phyloP scores from a whole-genome alignment of 1,140 invertebrate species.

The Harlomillsia oculata region DNA sequence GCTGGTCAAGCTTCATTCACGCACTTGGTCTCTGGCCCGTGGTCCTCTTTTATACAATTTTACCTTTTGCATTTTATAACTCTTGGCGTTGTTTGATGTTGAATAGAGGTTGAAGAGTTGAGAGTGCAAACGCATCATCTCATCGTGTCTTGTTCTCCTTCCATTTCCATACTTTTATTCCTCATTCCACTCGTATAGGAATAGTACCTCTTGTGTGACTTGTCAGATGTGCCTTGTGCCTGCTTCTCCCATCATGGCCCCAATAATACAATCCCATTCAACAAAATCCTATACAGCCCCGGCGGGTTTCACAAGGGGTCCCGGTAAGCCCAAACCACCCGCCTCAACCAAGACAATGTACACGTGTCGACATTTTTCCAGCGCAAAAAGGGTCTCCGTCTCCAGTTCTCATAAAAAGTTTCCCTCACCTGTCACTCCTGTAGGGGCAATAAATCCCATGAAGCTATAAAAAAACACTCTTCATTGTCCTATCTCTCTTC shows the following conservation, averaged over 20 bases:
- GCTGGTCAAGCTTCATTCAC: too few species aligned
- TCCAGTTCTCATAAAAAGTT: too few species aligned
- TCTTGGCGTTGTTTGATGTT: neutral
- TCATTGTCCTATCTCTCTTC: neutral
- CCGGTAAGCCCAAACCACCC: neutral
- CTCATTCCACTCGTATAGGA: neutral
- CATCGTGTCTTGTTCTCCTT: neutral
- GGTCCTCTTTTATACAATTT: neutral
- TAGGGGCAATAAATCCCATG: constrained; percentile 7
- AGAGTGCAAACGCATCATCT: too few species aligned
- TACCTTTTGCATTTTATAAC: neutral
- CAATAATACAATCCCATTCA: too few species aligned
- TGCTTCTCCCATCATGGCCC: too few species aligned
- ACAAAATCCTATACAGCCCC: neutral
- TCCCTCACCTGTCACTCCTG: too few species aligned
- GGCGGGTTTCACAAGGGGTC: neutral
- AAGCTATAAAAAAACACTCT: neutral
- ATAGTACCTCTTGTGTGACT: neutral
- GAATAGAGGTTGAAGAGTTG: neutral
- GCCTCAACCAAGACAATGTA: constrained; percentile 10
- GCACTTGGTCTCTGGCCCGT: too few species aligned
- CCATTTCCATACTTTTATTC: neutral
- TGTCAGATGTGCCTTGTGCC: too few species aligned
- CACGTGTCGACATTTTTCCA: constrained; percentile 13
- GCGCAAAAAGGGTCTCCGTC: constrained; percentile 9